Evolutionary conservation across 2,888 invertebrate species (phyloP).

Genomic region (Cordilura impudica): DNA sequence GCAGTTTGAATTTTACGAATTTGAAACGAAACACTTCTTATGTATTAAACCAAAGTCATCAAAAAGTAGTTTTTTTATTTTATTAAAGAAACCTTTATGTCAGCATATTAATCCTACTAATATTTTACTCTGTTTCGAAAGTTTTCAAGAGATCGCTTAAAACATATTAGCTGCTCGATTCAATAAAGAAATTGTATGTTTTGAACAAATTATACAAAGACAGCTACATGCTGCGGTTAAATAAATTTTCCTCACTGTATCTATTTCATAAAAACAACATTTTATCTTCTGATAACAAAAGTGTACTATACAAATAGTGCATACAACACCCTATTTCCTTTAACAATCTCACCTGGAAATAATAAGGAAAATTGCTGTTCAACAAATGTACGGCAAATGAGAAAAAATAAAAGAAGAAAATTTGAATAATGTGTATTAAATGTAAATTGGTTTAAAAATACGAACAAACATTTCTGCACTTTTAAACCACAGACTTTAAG

Average conservation of each 20-base stretch:
- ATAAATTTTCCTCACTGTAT: background rate
- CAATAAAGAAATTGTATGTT: no score
- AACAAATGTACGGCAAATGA: constrained; percentile 11
- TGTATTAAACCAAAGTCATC: no score
- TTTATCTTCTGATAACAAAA: background rate
- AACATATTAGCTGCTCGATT: no score
- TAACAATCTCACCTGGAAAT: constrained; percentile 7
- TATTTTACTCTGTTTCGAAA: no score
- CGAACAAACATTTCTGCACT: constrained; percentile 2
- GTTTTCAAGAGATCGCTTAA: no score
- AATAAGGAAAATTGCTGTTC: constrained; percentile 18
- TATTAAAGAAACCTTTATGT: no score
- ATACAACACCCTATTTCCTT: background rate
- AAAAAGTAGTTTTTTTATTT: no score
- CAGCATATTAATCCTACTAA: no score
- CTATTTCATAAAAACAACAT: background rate
- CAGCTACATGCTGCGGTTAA: no score
- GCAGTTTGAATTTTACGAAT: no score
- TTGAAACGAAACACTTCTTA: no score
- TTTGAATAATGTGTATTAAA: constrained; percentile 36
- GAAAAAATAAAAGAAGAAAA: background rate
- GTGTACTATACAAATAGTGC: background rate
- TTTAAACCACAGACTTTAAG: constrained; percentile 7
- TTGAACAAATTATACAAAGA: no score
- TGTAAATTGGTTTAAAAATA: constrained; percentile 44